Conservation (phyloP, 2,113 vertebrate species). For the Pomatostomus ruficeps region DNA sequence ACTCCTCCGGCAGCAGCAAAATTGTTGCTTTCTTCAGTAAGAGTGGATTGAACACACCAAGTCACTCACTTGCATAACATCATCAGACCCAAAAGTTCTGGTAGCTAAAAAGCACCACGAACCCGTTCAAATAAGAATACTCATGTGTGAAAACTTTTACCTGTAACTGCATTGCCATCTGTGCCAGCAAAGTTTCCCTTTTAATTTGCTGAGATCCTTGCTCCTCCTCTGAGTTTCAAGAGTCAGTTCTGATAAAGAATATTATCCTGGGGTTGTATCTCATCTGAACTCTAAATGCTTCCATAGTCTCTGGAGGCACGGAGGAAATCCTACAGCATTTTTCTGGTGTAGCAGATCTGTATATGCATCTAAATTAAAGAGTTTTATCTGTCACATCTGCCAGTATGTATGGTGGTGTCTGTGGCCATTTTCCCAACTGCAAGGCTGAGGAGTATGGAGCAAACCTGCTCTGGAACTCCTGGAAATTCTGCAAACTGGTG, state of each 20-base stretch:
- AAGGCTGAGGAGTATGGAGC: neutral
- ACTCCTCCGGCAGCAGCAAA: neutral
- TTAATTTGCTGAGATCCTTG: neutral
- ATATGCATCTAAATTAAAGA: neutral
- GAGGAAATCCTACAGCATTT: neutral
- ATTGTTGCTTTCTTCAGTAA: neutral
- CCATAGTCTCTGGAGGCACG: neutral
- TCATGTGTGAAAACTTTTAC: rapidly evolving
- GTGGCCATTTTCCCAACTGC: neutral
- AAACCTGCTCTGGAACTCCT: neutral
- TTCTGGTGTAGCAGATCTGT: neutral
- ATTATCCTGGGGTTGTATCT: neutral
- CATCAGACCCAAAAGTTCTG: neutral
- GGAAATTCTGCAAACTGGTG: neutral
- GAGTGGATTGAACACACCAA: neutral
- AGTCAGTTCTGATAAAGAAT: neutral
- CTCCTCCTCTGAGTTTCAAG: neutral
- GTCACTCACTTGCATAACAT: neutral
- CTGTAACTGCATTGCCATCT: neutral
- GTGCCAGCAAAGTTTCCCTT: neutral
- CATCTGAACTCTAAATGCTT: neutral
- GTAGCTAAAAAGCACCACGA: rapidly evolving
- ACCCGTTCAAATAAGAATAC: neutral
- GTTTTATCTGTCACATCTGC: neutral
- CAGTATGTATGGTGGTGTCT: neutral